Evolutionary conservation across 2,797 vertebrate species (phyloP), one percentile per base, ranked within the genome.

Genomic region (Ambastaia sidthimunki): DNA sequence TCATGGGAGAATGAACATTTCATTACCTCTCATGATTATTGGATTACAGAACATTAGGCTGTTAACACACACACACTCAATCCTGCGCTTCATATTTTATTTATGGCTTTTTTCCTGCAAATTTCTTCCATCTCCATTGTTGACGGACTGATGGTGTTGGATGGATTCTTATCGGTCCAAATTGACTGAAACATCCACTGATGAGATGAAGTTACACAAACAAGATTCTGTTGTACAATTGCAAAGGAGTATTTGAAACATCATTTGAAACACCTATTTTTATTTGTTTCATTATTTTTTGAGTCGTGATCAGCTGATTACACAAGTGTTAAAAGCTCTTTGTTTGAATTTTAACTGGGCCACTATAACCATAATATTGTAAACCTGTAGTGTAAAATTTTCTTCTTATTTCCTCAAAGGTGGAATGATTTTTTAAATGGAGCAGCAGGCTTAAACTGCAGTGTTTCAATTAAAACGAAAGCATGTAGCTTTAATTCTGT

Each of bases 81-180:
- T 44, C 52, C 80, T 63, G 85, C 84, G 85, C 85, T 80, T 85
- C 80, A 83, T 89, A 82, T 74, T 81, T 86, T 87, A 88, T 87
- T 88, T 72, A 81, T 81, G 67, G 16, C 25, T 55, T 70, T 31
- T 71, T 79, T 65, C 44, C 60, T 72, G 47, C 47, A 71, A 47
- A 62, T 74, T 71, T 76, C 65, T 67, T 57, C 52, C 25, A 73
- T 72, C 21, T 10, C 2, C 5, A 13, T 18, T 65, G 63, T 57
- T 70, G 55, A 73, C 52, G 48, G 76, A 67, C 44, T 50, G 6
- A 15, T 23, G 13, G 66, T 63, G 10, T 34, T 55, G 54, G 55
- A 50, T 63, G 44, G 34, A n/a, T 54, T 76, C 37, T 62, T 82
- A 68, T 62, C 19, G 16, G 19, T 50, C 37, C n/a, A 18, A 25